These are phyloP conservation scores for Drosophila trapezifrons DNA, from an alignment of 1,140 invertebrate genomes.

Conservation along the genomic window DNA sequence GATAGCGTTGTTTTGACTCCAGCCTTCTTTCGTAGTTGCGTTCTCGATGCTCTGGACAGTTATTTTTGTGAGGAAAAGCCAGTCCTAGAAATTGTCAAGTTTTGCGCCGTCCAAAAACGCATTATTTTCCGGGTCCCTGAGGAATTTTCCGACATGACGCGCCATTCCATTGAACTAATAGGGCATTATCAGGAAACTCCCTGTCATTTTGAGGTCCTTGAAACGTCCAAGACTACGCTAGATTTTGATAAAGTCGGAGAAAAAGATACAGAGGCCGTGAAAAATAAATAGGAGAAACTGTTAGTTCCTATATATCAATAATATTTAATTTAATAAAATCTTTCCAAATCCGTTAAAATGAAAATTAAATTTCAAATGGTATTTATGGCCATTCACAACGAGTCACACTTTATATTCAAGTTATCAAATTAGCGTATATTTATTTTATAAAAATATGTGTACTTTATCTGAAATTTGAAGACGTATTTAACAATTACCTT, in stretches of 20 bases:
- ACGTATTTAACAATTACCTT: neutral
- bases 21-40: slow-evolving; percentile 86
- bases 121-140: slow-evolving; percentile 86
- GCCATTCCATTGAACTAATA: slow-evolving; percentile 86
- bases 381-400: slow-evolving; percentile 1
- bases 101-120: slow-evolving; percentile 83
- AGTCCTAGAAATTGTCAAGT: slow-evolving; percentile 87
- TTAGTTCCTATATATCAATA: neutral
- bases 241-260: slow-evolving; percentile 56
- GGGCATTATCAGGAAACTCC: slow-evolving; percentile 85
- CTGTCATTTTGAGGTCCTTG: slow-evolving; percentile 86
- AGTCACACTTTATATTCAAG: neutral
- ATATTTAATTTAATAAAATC: too few species aligned
- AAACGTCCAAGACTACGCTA: slow-evolving; percentile 81
- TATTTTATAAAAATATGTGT: neutral
- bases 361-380: neutral
- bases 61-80: slow-evolving; percentile 86
- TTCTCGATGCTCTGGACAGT: slow-evolving; percentile 85
- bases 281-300: neutral
- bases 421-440: neutral
- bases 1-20: slow-evolving; percentile 83
- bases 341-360: neutral
- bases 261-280: neutral
- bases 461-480: too few species aligned
- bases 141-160: slow-evolving; percentile 85